Percentiles rank a stretch among this genome's conserved stretches.
Conservation (phyloP, 1,140 invertebrate species). For the Drosophila elegans region DNA sequence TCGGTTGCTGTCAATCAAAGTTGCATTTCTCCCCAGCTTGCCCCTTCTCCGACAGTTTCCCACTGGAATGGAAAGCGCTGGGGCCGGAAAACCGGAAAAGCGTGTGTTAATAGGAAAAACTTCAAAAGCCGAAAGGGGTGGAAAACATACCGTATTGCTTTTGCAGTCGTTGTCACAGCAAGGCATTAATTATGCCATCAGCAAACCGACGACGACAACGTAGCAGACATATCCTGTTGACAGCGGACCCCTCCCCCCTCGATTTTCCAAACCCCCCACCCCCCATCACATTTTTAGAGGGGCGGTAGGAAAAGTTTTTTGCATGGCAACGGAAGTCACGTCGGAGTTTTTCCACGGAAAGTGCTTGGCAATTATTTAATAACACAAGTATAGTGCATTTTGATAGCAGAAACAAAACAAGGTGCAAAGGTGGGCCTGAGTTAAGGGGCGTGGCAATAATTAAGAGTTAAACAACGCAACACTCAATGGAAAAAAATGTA, state of each 20-base stretch:
- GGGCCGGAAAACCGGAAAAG: constrained; percentile 63
- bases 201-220: constrained; percentile 59
- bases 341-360: constrained; percentile 71
- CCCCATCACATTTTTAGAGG: background rate
- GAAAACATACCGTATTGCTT: constrained; percentile 18
- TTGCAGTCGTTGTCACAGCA: constrained; percentile 67
- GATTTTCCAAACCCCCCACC: constrained; percentile 11
- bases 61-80: constrained; percentile 55
- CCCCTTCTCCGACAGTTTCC: background rate
- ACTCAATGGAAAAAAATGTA: background rate
- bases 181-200: constrained; percentile 81
- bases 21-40: constrained; percentile 57
- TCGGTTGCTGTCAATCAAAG: constrained; percentile 72
- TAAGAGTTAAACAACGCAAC: constrained; percentile 14
- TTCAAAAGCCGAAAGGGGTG: constrained; percentile 62
- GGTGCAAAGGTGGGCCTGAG: constrained; percentile 13
- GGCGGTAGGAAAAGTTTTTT: constrained; percentile 60
- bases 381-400: constrained; percentile 39
- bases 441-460: constrained; percentile 24
- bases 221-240: constrained; percentile 76
- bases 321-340: constrained; percentile 76
- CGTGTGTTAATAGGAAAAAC: constrained; percentile 65
- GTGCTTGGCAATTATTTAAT: constrained; percentile 63
- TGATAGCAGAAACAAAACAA: background rate
- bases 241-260: constrained; percentile 16